Conservation (phyloP, 2,888 invertebrate species). For the Euplagia quadripunctaria region DNA sequence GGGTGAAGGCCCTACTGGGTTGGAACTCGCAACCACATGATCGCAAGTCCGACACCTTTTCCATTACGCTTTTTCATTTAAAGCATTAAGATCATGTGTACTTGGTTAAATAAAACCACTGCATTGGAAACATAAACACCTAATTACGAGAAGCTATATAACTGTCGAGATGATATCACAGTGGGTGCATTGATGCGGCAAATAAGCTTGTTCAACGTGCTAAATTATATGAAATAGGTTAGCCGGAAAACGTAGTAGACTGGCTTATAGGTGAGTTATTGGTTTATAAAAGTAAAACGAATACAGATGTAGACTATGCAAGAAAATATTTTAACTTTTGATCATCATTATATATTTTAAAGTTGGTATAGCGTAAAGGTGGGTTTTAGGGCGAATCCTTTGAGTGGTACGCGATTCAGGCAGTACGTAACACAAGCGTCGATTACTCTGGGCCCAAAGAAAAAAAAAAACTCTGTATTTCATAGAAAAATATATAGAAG, state of each 20-base stretch:
- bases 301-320: background rate
- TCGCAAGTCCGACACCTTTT: too few relatives aligned
- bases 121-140: constrained; percentile 18
- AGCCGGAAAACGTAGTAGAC: constrained; percentile 34
- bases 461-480: too few relatives aligned
- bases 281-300: background rate
- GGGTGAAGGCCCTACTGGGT: too few relatives aligned
- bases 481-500: too few relatives aligned
- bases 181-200: constrained; percentile 45
- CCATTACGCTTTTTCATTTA: background rate
- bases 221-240: constrained; percentile 47
- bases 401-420: too few relatives aligned
- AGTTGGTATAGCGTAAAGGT: background rate
- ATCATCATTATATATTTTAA: background rate
- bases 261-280: background rate
- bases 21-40: too few relatives aligned
- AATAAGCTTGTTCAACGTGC: constrained; percentile 46
- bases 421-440: too few relatives aligned
- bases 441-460: too few relatives aligned
- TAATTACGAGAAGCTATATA: constrained; percentile 19
- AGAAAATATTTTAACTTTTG: background rate
- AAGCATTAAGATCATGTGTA: background rate
- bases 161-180: constrained; percentile 39
- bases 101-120: background rate
- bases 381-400: too few relatives aligned